These are phyloP conservation scores for Teleogryllus oceanicus DNA, from an alignment of 2,888 invertebrate species.

Conservation along the genomic window DNA sequence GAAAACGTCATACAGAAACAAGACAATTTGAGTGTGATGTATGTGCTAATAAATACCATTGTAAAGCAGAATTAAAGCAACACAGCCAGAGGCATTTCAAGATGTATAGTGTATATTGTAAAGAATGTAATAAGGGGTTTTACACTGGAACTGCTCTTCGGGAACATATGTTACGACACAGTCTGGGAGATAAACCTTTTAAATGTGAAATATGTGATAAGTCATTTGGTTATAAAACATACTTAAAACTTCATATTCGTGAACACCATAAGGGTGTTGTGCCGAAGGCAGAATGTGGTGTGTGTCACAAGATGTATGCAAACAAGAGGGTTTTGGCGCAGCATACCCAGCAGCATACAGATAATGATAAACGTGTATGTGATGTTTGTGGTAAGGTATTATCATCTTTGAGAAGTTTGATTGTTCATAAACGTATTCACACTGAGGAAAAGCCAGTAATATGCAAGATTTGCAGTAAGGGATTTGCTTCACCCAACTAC, in stretches of 20 bases:
- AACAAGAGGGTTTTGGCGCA: slow-evolving; percentile 41
- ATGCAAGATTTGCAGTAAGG: slow-evolving; percentile 55
- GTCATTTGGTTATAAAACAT: neutral
- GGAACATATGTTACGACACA: slow-evolving; percentile 58
- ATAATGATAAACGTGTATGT: slow-evolving; percentile 51
- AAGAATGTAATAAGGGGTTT: slow-evolving; percentile 56
- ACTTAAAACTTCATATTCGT: neutral
- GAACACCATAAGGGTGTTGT: slow-evolving; percentile 50
- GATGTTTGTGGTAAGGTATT: slow-evolving; percentile 43
- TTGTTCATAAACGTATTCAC: slow-evolving; percentile 30
- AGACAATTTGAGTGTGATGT: slow-evolving; percentile 29
- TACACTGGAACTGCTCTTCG: slow-evolving; percentile 52
- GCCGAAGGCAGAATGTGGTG: slow-evolving; percentile 49
- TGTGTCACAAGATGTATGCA: slow-evolving; percentile 23
- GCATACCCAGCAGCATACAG: slow-evolving; percentile 49
- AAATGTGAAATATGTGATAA: slow-evolving; percentile 39
- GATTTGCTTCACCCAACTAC: slow-evolving; percentile 43
- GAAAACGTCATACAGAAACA: slow-evolving; percentile 25
- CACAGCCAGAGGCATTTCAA: slow-evolving; percentile 57
- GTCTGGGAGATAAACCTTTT: slow-evolving; percentile 51
- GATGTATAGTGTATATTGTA: slow-evolving; percentile 55
- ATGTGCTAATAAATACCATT: slow-evolving; percentile 42
- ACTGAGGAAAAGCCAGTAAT: slow-evolving; percentile 39
- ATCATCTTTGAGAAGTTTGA: slow-evolving; percentile 41
- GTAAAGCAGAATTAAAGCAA: slow-evolving; percentile 49